Conservation (phyloP, 2,113 vertebrate genomes). For the Coptodon rendalli region DNA sequence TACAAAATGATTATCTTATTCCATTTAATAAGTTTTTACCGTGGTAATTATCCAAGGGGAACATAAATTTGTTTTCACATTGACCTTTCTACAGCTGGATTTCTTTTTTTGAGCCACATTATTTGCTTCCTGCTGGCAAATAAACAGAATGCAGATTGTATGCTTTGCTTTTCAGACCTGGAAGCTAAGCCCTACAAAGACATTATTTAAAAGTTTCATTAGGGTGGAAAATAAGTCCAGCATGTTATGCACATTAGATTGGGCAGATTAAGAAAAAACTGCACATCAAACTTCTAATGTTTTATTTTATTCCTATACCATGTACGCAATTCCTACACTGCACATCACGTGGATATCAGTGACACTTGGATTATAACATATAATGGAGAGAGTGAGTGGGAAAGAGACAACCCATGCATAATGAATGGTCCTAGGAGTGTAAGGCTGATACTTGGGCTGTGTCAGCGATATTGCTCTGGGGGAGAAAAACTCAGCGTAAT, state of each 20-base stretch:
- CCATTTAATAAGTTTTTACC: background rate
- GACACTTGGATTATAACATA: background rate
- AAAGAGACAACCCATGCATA: background rate
- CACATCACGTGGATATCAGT: background rate
- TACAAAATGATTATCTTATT: background rate
- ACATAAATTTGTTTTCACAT: background rate
- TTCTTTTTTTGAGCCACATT: background rate
- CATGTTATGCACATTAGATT: background rate
- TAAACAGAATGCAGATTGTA: background rate
- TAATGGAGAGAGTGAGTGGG: background rate
- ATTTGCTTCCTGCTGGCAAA: background rate
- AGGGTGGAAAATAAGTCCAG: constrained; percentile 20
- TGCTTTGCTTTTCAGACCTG: background rate
- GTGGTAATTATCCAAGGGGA: background rate
- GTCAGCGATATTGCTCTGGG: background rate
- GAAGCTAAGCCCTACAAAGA: background rate
- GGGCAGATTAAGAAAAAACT: background rate
- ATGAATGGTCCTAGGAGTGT: background rate
- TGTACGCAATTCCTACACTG: background rate
- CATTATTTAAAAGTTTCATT: background rate
- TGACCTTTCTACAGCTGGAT: background rate
- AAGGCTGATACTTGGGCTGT: background rate
- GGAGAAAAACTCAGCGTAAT: background rate
- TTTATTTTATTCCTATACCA: background rate
- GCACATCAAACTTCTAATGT: background rate